A percentile compares a stretch with the other conserved stretches of the same genome.
These are phyloP conservation scores for Loripinus fragilis DNA, from an alignment of 2,888 invertebrate genomes.

Conservation along the genomic window DNA sequence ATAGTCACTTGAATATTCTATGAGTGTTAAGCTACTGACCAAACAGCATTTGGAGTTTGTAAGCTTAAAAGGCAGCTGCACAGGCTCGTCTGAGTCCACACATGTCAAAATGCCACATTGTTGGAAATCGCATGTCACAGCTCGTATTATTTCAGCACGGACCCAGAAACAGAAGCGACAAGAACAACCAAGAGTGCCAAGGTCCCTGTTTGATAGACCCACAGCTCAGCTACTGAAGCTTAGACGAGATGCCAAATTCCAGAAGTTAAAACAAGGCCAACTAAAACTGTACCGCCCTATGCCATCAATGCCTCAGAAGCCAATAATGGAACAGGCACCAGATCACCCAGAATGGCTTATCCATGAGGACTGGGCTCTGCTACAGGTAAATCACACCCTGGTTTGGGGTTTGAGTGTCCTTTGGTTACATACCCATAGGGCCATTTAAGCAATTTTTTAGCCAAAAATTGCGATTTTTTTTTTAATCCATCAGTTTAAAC, in stretches of 20 bases:
- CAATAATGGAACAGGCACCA: slow-evolving; percentile 67
- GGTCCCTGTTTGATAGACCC: slow-evolving; percentile 92
- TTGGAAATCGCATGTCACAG: too few relatives aligned
- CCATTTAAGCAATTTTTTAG: too few relatives aligned
- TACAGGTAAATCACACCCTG: slow-evolving; percentile 84
- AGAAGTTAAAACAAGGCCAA: slow-evolving; percentile 86
- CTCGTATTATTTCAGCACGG: slow-evolving; percentile 74
- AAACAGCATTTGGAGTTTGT: too few relatives aligned
- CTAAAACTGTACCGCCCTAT: slow-evolving; percentile 73
- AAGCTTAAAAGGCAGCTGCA: too few relatives aligned
- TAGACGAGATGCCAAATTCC: slow-evolving; percentile 90
- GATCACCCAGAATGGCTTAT: slow-evolving; percentile 94
- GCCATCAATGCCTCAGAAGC: slow-evolving; percentile 66
- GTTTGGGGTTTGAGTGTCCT: neutral
- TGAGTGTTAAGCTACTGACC: too few relatives aligned
- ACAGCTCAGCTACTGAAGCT: slow-evolving; percentile 90
- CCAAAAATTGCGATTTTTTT: too few relatives aligned
- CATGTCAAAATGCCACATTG: too few relatives aligned
- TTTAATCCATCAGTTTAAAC: too few relatives aligned
- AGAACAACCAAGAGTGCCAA: slow-evolving; percentile 90
- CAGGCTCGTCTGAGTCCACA: too few relatives aligned
- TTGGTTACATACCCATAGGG: neutral
- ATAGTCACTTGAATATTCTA: too few relatives aligned
- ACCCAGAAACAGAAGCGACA: slow-evolving; percentile 87
- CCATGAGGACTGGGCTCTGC: slow-evolving; percentile 94